Evolutionary conservation across 2,113 vertebrate species (phyloP).

Genomic region (Xiphophorus maculatus): DNA sequence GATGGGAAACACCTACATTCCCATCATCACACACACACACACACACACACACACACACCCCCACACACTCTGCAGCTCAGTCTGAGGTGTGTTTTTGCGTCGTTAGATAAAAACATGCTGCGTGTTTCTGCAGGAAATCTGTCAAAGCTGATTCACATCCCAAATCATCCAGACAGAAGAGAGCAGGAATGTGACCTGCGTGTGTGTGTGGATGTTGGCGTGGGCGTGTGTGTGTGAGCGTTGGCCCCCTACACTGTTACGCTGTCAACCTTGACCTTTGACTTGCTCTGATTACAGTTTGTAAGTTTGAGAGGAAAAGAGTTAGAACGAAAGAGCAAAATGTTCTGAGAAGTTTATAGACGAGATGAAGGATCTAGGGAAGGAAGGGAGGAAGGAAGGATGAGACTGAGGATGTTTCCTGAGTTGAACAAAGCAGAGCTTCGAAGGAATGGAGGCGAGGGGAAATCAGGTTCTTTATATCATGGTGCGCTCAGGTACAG

Average conservation of each 20-base stretch:
- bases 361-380: neutral
- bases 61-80: conserved; percentile 8
- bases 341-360: neutral
- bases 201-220: neutral
- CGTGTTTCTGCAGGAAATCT: conserved; percentile 24
- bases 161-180: neutral
- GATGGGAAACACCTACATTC: conserved; percentile 19
- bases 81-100: neutral
- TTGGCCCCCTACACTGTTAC: conserved; percentile 36
- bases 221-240: too few species aligned
- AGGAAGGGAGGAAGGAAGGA: neutral
- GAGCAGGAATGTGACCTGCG: conserved; percentile 15
- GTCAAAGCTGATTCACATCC: conserved; percentile 22
- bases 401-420: conserved; percentile 28
- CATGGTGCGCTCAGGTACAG: neutral
- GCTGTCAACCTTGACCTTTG: conserved; percentile 44
- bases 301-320: conserved; percentile 6
- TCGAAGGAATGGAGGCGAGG: conserved; percentile 20
- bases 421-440: conserved; percentile 55
- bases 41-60: conserved; percentile 15
- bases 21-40: conserved; percentile 2
- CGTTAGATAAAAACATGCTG: neutral
- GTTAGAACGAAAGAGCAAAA: neutral
- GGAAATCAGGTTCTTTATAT: conserved; percentile 12
- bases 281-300: conserved; percentile 1